Percentiles rank a stretch among this genome's conserved stretches.
Evolutionary conservation across 2,113 vertebrate genomes (phyloP).

Genomic region (Panthera uncia): DNA sequence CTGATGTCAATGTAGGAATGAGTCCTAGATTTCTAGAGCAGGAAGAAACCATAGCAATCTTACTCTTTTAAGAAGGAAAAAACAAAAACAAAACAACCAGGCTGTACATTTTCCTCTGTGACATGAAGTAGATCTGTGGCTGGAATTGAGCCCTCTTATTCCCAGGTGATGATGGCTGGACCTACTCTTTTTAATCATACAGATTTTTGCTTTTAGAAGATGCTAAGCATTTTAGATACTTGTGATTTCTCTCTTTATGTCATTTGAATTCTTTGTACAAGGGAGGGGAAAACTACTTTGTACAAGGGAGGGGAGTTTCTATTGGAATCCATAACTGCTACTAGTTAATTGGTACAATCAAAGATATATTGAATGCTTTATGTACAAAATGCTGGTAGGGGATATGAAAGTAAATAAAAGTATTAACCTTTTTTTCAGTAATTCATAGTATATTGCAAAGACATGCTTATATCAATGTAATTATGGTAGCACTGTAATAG

Average conservation of each 20-base stretch:
- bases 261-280: not conserved
- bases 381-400: not conserved
- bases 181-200: not conserved
- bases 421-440: not conserved
- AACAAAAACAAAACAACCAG: not conserved
- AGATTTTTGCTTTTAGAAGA: not conserved
- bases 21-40: conserved; percentile 35
- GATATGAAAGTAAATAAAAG: not conserved
- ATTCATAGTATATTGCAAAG: not conserved
- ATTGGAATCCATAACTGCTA: not conserved
- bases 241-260: not conserved
- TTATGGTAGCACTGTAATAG: not conserved
- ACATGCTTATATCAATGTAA: not conserved
- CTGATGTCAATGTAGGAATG: not conserved
- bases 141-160: not conserved
- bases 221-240: not conserved
- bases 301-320: not conserved
- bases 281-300: not conserved
- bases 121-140: not conserved
- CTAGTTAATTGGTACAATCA: not conserved
- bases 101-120: not conserved
- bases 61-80: not conserved
- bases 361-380: not conserved
- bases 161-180: not conserved
- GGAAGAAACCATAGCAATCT: not conserved